Conservation (phyloP, 23 tunicate genomes). For the Styela plicata region DNA sequence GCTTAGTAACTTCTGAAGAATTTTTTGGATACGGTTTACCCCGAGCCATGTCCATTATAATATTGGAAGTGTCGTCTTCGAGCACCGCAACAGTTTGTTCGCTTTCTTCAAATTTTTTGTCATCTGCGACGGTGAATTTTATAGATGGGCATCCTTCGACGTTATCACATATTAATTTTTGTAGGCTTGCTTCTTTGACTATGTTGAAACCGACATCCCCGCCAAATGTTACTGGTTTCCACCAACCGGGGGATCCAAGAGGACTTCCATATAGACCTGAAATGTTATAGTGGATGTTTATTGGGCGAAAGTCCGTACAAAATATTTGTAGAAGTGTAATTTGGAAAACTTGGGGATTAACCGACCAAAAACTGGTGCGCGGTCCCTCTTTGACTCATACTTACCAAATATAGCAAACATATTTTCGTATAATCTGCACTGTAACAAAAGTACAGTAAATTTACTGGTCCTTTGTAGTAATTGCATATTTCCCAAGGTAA, state of each 20-base stretch:
- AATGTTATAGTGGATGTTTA: too few relatives aligned
- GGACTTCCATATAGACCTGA: slow-evolving; percentile 68
- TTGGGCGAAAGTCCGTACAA: too few relatives aligned
- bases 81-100: not conserved
- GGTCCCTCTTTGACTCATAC: too few relatives aligned
- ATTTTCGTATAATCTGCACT: too few relatives aligned
- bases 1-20: not conserved
- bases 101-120: not conserved
- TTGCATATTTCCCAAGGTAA: too few relatives aligned
- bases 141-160: slow-evolving; percentile 52
- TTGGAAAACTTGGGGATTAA: too few relatives aligned
- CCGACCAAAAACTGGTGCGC: too few relatives aligned
- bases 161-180: slow-evolving; percentile 52
- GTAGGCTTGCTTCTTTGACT: slow-evolving; percentile 36
- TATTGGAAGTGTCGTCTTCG: slow-evolving; percentile 14
- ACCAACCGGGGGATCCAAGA: slow-evolving; percentile 68
- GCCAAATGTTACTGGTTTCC: slow-evolving; percentile 89
- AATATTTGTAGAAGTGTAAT: too few relatives aligned
- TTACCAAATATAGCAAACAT: too few relatives aligned
- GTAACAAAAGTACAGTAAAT: too few relatives aligned
- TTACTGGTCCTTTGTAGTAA: too few relatives aligned
- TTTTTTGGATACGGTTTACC: not conserved
- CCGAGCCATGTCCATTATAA: not conserved
- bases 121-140: slow-evolving; percentile 45
- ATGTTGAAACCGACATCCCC: slow-evolving; percentile 55